These are phyloP conservation scores for Megastigmus dorsalis DNA, from an alignment of 2,888 invertebrate genomes.

Conservation along the genomic window DNA sequence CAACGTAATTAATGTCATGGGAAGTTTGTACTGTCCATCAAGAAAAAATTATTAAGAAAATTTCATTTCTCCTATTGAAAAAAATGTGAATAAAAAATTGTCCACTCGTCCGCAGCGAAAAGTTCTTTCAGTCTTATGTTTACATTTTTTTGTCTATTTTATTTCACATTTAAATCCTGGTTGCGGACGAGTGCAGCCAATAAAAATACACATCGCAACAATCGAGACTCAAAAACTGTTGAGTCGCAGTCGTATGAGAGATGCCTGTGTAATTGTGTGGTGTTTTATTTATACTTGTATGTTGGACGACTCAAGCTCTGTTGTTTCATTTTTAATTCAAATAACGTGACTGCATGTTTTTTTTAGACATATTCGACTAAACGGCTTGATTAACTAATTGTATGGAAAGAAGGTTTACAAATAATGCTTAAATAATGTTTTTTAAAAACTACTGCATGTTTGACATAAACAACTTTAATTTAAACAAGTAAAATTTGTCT, in stretches of 20 bases:
- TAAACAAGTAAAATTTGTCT: no score
- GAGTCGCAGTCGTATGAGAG: neutral
- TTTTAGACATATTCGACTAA: no score
- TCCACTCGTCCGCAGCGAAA: slow-evolving; percentile 44
- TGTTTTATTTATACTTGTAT: slow-evolving; percentile 27
- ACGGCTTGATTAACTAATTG: no score
- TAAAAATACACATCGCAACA: slow-evolving; percentile 25
- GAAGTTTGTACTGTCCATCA: slow-evolving; percentile 46
- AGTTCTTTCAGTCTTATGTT: slow-evolving; percentile 44
- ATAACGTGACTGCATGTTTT: neutral
- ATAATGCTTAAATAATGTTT: no score
- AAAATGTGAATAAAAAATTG: slow-evolving; percentile 13
- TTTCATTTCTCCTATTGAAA: slow-evolving; percentile 10
- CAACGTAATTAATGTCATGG: slow-evolving; percentile 46
- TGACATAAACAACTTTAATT: no score
- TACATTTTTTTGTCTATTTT: slow-evolving; percentile 26
- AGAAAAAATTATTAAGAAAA: slow-evolving; percentile 28
- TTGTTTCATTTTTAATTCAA: slow-evolving; percentile 27
- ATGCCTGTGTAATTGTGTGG: slow-evolving; percentile 19
- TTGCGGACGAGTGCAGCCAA: slow-evolving; percentile 28
- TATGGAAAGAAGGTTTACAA: no score
- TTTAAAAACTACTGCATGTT: no score
- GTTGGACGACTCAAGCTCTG: slow-evolving; percentile 26
- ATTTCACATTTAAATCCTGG: slow-evolving; percentile 31
- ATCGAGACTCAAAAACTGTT: slow-evolving; percentile 20